phyloP scores from a whole-genome alignment of 2,113 vertebrate species.

The Gnathonemus echidnorhynchus region DNA sequence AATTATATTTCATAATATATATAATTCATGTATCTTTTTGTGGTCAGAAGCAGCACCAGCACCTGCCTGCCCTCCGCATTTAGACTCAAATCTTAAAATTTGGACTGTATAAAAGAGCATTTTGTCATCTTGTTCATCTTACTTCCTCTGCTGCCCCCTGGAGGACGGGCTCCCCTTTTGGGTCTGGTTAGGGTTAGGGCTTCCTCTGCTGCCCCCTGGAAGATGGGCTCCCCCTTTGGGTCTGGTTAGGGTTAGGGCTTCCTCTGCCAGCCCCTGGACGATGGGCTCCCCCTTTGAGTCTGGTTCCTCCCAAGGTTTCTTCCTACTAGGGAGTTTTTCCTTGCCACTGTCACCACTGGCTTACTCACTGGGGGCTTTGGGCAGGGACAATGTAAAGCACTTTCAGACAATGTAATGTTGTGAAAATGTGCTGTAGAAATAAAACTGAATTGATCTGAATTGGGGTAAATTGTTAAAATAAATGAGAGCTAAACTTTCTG shows the following conservation, averaged over 20 bases:
- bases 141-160: background rate
- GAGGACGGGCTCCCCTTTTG: no score
- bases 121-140: no score
- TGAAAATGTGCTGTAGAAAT: background rate
- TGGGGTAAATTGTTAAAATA: background rate
- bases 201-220: background rate
- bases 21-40: no score
- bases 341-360: background rate
- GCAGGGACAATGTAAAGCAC: background rate
- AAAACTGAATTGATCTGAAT: background rate
- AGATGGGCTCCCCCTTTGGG: no score
- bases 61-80: background rate
- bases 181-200: no score
- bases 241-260: no score
- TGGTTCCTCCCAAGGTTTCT: background rate
- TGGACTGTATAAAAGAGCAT: background rate
- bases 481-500: background rate
- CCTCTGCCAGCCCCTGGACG: background rate
- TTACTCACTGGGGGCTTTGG: background rate
- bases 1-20: background rate
- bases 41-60: background rate
- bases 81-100: background rate
- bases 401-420: background rate
- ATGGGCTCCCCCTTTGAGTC: background rate
- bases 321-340: background rate